Evolutionary conservation across 2,113 vertebrate genomes (phyloP).

Genomic region (Tetraodon nigroviridis): DNA sequence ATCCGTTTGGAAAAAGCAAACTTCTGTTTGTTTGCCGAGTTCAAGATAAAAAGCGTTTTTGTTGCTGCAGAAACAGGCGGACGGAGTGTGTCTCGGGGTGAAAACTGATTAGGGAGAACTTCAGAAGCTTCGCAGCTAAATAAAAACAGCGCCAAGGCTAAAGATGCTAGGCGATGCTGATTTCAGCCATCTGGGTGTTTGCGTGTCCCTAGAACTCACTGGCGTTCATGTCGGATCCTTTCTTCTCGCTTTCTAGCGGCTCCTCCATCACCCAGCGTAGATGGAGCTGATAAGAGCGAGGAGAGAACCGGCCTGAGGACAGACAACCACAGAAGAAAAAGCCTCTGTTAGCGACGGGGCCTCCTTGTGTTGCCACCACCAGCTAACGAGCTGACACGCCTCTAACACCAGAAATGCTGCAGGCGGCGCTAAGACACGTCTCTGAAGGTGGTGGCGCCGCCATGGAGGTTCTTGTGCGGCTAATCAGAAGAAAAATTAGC

Average conservation of each 20-base stretch:
- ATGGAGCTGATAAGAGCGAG: conserved; percentile 33
- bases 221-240: conserved; percentile 3
- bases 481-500: background rate
- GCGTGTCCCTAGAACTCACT: conserved; percentile 12
- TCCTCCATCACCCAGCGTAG: conserved; percentile 14
- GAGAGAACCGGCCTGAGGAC: conserved; percentile 29
- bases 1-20: too few relatives aligned
- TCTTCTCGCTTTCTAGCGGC: conserved; percentile 9
- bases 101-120: conserved; percentile 1
- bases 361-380: background rate
- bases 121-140: background rate
- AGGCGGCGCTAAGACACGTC: too few relatives aligned
- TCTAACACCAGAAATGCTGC: too few relatives aligned
- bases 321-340: too few relatives aligned
- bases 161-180: conserved; percentile 1
- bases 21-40: too few relatives aligned
- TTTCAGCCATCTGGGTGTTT: conserved; percentile 31
- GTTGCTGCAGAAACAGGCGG: too few relatives aligned
- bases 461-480: background rate
- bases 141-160: background rate
- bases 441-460: too few relatives aligned
- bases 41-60: too few relatives aligned
- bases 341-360: background rate
- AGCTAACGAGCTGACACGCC: too few relatives aligned
- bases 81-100: background rate